Percentiles rank a stretch among this genome's conserved stretches.
Conservation (phyloP, 2,888 invertebrate species). For the Synanthedon tipuliformis region DNA sequence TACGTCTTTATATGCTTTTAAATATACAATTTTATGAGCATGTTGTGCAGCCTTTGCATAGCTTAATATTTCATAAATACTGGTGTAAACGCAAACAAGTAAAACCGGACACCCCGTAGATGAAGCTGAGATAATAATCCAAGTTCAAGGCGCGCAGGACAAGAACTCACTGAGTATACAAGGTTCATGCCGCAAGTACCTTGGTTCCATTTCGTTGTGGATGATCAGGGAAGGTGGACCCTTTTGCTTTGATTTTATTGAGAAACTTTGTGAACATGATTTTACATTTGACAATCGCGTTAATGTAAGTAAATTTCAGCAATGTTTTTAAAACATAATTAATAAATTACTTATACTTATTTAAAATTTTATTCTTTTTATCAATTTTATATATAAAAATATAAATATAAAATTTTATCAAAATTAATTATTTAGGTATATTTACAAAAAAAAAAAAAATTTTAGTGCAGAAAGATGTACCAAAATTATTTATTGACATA, state of each 20-base stretch:
- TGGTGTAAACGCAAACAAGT: conserved; percentile 14
- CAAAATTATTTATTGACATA: too few relatives aligned
- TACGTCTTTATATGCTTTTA: too few relatives aligned
- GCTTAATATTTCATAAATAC: neutral
- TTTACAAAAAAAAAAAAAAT: too few relatives aligned
- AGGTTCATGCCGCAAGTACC: conserved; percentile 44
- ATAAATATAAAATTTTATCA: too few relatives aligned
- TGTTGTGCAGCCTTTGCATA: neutral
- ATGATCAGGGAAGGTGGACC: conserved; percentile 30
- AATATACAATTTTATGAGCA: too few relatives aligned
- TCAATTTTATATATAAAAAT: too few relatives aligned
- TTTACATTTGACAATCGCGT: conserved; percentile 17
- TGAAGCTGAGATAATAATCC: conserved; percentile 60
- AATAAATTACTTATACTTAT: too few relatives aligned
- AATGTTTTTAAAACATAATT: neutral
- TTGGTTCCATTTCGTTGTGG: conserved; percentile 39
- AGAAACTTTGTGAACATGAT: conserved; percentile 9
- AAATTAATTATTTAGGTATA: too few relatives aligned
- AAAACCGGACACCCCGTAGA: conserved; percentile 36
- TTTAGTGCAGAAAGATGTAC: too few relatives aligned
- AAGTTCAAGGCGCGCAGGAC: conserved; percentile 60
- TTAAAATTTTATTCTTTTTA: neutral
- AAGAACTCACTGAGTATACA: conserved; percentile 49
- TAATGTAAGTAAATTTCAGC: conserved; percentile 21
- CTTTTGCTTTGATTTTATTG: neutral